Evolutionary conservation across 2,113 vertebrate genomes (phyloP).

Genomic region (Charadrius vociferus): DNA sequence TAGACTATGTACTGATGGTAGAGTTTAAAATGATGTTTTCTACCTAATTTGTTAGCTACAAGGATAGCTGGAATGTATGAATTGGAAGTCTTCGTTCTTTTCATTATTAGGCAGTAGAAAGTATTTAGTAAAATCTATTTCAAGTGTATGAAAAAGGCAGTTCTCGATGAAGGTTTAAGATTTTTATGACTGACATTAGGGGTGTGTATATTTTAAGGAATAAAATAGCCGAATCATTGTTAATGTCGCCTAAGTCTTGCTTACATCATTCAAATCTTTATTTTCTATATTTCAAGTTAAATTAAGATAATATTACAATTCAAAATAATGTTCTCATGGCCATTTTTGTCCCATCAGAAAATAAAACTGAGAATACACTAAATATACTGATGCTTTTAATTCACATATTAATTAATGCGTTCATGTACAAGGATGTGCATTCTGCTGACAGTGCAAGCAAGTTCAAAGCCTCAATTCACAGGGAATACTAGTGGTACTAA

Average conservation of each 20-base stretch:
- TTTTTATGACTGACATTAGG: not conserved
- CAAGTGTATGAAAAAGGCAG: not conserved
- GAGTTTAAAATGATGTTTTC: not conserved
- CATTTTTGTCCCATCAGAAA: not conserved
- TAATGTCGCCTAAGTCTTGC: not conserved
- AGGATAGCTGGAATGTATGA: not conserved
- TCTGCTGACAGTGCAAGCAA: not conserved
- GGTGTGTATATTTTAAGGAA: not conserved
- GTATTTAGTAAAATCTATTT: not conserved
- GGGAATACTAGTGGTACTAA: not conserved
- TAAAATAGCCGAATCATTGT: not conserved
- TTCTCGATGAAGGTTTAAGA: not conserved
- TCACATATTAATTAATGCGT: rapidly evolving
- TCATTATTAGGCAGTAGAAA: not conserved
- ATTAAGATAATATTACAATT: not conserved
- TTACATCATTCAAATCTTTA: not conserved
- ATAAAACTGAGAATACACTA: not conserved
- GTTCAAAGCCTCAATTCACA: not conserved
- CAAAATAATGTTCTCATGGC: not conserved
- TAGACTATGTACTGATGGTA: not conserved
- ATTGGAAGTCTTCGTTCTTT: not conserved
- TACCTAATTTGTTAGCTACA: not conserved
- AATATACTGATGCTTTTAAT: not conserved
- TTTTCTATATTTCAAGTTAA: not conserved
- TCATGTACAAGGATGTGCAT: not conserved